phyloP scores from a whole-genome alignment of 30 jellyfish, hydroid and myxozoan genomes.

The Catostylus mosaicus region DNA sequence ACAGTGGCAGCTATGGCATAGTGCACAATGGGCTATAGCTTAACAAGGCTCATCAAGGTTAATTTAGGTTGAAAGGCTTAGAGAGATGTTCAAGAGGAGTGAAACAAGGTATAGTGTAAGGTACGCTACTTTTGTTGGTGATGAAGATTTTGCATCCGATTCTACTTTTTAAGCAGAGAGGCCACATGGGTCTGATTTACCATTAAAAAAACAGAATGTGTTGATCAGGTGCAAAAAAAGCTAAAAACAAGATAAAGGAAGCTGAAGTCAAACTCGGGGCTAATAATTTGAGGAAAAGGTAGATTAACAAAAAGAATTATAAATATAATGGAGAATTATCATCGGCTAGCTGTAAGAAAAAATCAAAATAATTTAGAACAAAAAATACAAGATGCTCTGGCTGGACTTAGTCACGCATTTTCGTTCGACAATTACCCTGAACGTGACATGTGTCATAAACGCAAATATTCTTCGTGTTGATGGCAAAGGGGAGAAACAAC shows the following conservation, averaged over 20 bases:
- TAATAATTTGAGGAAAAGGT: conserved; percentile 24
- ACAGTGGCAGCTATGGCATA: conserved; percentile 29
- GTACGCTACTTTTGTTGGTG: conserved; percentile 42
- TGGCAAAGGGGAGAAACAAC: conserved; percentile 43
- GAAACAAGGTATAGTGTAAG: conserved; percentile 25
- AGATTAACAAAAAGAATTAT: conserved; percentile 28
- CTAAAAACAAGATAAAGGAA: conserved; percentile 48
- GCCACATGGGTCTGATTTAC: conserved; percentile 42
- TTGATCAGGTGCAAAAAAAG: conserved; percentile 15
- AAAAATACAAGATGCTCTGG: too few species aligned
- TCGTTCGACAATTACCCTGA: too few species aligned
- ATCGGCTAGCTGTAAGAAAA: too few species aligned
- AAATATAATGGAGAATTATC: conserved; percentile 16
- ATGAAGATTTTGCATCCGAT: conserved; percentile 45
- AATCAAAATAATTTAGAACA: too few species aligned
- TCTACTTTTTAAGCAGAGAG: conserved; percentile 14
- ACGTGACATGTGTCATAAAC: conserved; percentile 43
- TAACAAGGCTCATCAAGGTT: conserved; percentile 40
- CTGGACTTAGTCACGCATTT: too few species aligned
- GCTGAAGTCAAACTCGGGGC: conserved; percentile 16
- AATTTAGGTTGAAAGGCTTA: conserved; percentile 38
- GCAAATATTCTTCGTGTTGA: conserved; percentile 56
- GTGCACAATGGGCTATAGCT: conserved; percentile 2
- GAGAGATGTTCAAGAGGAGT: conserved; percentile 16
- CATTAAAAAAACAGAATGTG: neutral